phyloP scores from a whole-genome alignment of 2,113 vertebrate genomes.

The Pseudorectes ferrugineus region DNA sequence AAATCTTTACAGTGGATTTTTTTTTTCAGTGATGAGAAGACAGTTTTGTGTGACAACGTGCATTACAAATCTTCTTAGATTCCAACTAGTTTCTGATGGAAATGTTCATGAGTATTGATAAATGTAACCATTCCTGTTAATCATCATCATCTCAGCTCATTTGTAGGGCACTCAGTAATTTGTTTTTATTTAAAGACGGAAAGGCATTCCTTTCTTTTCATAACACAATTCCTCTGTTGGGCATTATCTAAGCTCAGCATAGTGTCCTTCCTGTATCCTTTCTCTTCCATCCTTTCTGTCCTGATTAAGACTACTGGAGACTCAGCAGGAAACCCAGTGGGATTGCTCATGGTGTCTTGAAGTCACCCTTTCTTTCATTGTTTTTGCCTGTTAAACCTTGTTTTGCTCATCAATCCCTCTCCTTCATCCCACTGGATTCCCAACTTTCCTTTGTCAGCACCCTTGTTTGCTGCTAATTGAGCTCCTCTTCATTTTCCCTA shows the following conservation, averaged over 20 bases:
- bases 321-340: neutral
- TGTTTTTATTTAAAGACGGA: neutral
- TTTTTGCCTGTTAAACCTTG: neutral
- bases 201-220: neutral
- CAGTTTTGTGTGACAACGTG: neutral
- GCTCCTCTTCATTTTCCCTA: neutral
- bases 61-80: neutral
- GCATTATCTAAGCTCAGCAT: neutral
- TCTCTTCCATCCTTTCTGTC: neutral
- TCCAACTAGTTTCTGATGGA: neutral
- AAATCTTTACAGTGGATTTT: neutral
- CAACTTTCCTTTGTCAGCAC: neutral
- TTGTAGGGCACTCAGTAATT: neutral
- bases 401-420: neutral
- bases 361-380: neutral
- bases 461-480: neutral
- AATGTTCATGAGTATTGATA: neutral
- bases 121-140: neutral
- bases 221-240: neutral
- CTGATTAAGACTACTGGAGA: constrained; percentile 8
- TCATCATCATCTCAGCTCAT: neutral
- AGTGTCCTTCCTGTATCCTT: neutral
- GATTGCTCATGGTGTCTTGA: neutral
- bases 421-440: neutral
- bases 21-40: neutral